A percentile compares a stretch with the other conserved stretches of the same genome.
These are phyloP conservation scores for Sebastes nivosus DNA, from an alignment of 2,797 vertebrate genomes.

Conservation along the genomic window DNA sequence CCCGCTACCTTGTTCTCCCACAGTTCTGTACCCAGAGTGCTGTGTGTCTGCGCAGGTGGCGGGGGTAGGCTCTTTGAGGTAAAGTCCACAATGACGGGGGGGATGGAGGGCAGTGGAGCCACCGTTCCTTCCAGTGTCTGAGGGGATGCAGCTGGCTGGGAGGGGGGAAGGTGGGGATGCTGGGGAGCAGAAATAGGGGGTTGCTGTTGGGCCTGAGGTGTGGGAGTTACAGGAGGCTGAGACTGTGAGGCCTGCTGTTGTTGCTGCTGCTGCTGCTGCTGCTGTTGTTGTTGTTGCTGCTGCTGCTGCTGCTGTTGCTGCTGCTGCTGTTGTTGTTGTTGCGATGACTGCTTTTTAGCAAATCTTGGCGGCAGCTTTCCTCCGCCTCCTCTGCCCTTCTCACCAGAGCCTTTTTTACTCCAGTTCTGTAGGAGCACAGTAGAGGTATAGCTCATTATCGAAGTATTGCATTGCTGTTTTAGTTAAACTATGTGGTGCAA, in stretches of 20 bases:
- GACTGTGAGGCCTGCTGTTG: slow-evolving; percentile 62
- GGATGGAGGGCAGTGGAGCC: slow-evolving; percentile 70
- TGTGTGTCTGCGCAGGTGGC: slow-evolving; percentile 81
- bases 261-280: slow-evolving; percentile 70
- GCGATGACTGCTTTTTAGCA: slow-evolving; percentile 95
- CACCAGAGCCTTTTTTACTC: slow-evolving; percentile 92
- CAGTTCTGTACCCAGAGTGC: slow-evolving; percentile 89
- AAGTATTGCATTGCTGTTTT: not conserved
- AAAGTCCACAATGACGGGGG: slow-evolving; percentile 76
- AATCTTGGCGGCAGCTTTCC: slow-evolving; percentile 97
- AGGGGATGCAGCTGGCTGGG: slow-evolving; percentile 73
- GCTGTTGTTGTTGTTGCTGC: slow-evolving; percentile 70
- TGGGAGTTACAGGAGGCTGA: slow-evolving; percentile 60
- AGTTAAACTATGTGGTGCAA: not conserved
- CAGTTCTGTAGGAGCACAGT: slow-evolving; percentile 84
- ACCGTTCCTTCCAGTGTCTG: slow-evolving; percentile 80
- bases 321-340: slow-evolving; percentile 72
- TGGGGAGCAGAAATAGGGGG: slow-evolving; percentile 73
- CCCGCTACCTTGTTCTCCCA: slow-evolving; percentile 95
- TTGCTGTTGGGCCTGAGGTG: slow-evolving; percentile 63
- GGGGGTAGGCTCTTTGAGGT: slow-evolving; percentile 84
- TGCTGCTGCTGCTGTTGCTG: slow-evolving; percentile 70
- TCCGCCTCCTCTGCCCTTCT: slow-evolving; percentile 91
- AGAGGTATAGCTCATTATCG: not conserved
- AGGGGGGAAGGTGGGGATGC: slow-evolving; percentile 79